Base-by-base conservation (phyloP, 2,888 invertebrate genomes). In the Encarsia formosa region DNA sequence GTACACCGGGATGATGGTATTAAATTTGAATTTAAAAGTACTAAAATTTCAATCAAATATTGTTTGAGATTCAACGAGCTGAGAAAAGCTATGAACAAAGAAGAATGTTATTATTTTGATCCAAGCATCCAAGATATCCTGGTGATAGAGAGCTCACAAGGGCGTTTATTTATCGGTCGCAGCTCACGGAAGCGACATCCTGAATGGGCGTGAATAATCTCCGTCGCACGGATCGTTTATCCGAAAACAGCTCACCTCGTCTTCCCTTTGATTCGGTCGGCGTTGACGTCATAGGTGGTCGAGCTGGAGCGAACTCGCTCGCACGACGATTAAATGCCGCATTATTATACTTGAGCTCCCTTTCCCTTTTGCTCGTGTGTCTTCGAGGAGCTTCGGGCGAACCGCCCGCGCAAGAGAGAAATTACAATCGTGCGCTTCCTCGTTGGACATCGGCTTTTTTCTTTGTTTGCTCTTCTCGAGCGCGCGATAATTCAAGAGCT, bases 281-380 rank as follows among this genome's bases (percentile, higher is more conserved):
- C 31, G 35, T 35, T 31, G 38, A 42, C 49, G 43, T 43, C 43
- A 42, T 37, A 20, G 43, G 31, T 42, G 42, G 34, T 29, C 43
- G 20, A 29, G 37, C 22, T 5, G 16, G 5, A 26, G 26, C 26
- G 32, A 26, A n/a, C n/a, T n/a, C n/a, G n/a, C n/a, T n/a, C n/a
- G 26, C 8, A 11, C 3, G 15, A 34, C 37, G 47, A 47, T 47
- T 40, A 40, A 39, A 32, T 31, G 40, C 47, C n/a, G n/a, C n/a
- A n/a, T n/a, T n/a, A 20, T 37, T 24, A 26, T 23, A 40, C n/a
- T 16, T 4, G 37, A 6, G 34, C 8, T 9, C 43, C 29, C 43
- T 43, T 43, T 43, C 43, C 43, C 43, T 43, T 43, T 34, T 32
- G 42, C 16, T 23, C 34, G n/a, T 23, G 23, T 23, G 43, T 23